A percentile compares a stretch with the other conserved stretches of the same genome.
phyloP scores from a whole-genome alignment of 2,888 invertebrate species.

The Penaeus monodon region DNA sequence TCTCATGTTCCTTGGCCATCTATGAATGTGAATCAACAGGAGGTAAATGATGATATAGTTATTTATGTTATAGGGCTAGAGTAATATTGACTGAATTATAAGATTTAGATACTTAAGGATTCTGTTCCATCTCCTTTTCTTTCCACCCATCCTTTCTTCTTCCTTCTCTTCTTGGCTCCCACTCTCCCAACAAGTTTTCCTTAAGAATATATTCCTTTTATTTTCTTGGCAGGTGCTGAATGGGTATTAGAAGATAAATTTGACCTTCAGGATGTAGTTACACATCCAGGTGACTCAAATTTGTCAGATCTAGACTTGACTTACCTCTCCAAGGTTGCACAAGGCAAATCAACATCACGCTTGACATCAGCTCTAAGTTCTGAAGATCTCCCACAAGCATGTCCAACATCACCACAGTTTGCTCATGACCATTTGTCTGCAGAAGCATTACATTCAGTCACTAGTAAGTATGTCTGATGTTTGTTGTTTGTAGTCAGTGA shows the following conservation, averaged over 20 bases:
- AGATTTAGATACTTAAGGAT: too few relatives aligned
- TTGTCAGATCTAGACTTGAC: conserved; percentile 45
- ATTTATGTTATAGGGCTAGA: too few relatives aligned
- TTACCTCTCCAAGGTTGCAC: conserved; percentile 52
- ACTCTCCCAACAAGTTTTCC: too few relatives aligned
- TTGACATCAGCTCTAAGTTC: conserved; percentile 53
- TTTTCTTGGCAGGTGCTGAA: conserved; percentile 71
- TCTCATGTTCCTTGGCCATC: conserved; percentile 93
- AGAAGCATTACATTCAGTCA: conserved; percentile 61
- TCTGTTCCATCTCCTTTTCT: too few relatives aligned
- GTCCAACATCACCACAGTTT: conserved; percentile 6
- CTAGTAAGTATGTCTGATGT: conserved; percentile 33
- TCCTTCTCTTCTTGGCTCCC: too few relatives aligned
- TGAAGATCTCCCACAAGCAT: conserved; percentile 47
- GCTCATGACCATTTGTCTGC: conserved; percentile 31
- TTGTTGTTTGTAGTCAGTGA: background rate
- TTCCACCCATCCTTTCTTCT: too few relatives aligned
- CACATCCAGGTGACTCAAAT: conserved; percentile 30
- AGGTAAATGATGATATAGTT: conserved; percentile 72
- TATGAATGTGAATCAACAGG: conserved; percentile 99
- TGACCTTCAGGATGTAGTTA: conserved; percentile 89
- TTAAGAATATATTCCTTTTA: background rate
- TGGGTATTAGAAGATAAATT: conserved; percentile 97
- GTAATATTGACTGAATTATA: too few relatives aligned
- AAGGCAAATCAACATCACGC: conserved; percentile 46